phyloP scores from a whole-genome alignment of 1,140 invertebrate species.

The Ceratosolen fusciceps region DNA sequence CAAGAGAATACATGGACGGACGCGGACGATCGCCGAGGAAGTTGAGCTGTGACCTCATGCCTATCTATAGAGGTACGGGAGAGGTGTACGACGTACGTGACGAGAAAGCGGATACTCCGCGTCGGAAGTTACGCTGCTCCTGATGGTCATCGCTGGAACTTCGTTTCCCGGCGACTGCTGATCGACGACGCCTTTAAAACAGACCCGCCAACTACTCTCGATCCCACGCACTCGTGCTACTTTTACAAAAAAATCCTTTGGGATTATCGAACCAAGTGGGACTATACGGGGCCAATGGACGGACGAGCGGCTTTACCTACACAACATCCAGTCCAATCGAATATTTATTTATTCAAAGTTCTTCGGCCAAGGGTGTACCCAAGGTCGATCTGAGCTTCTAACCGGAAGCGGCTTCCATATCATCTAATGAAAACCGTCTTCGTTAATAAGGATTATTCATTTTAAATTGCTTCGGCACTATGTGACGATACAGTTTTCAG shows the following conservation, averaged over 20 bases:
- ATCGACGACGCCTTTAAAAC: neutral
- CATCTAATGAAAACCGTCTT: no score
- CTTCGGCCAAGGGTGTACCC: no score
- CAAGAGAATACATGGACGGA: neutral
- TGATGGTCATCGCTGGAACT: conserved; percentile 43
- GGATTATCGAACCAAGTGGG: neutral
- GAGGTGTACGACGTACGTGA: conserved; percentile 58
- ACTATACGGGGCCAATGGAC: no score
- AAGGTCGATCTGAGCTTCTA: no score
- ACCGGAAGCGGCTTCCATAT: no score
- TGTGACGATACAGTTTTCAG: no score
- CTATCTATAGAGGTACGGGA: conserved; percentile 60
- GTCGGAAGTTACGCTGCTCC: conserved; percentile 66
- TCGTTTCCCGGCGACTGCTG: neutral
- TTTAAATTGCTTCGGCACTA: no score
- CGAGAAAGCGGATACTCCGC: conserved; percentile 64
- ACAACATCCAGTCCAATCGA: no score
- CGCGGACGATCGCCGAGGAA: neutral
- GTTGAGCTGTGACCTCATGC: conserved; percentile 59
- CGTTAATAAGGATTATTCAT: no score
- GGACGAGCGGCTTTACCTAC: no score
- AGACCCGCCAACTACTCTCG: no score
- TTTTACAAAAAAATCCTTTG: neutral
- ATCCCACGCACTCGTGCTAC: neutral
- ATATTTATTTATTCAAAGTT: no score